Conservation (phyloP, 2,888 invertebrate species). For the Dynastes maya region DNA sequence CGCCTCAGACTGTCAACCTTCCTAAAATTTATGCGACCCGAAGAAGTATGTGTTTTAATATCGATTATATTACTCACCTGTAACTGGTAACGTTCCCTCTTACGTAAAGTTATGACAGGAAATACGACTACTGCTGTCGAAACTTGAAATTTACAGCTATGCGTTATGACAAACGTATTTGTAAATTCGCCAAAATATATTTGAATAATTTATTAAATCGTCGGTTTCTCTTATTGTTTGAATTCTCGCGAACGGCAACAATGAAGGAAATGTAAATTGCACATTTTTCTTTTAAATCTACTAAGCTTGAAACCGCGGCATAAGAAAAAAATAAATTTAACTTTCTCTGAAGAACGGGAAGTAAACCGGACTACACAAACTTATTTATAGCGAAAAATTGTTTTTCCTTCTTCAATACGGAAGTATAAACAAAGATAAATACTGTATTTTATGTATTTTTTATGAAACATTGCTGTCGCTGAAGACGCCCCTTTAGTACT, state of each 20-base stretch:
- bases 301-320: neutral
- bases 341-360: conserved; percentile 2
- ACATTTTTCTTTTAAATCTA: conserved; percentile 34
- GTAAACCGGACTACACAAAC: conserved; percentile 6
- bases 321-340: conserved; percentile 36
- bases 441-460: conserved; percentile 1
- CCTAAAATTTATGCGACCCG: conserved; percentile 7
- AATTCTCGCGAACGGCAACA: conserved; percentile 15
- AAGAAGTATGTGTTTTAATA: neutral
- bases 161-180: neutral
- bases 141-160: neutral
- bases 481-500: conserved; percentile 2
- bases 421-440: neutral
- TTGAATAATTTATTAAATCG: conserved; percentile 23
- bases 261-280: conserved; percentile 18
- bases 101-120: neutral
- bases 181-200: conserved; percentile 21
- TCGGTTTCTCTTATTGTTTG: conserved; percentile 6
- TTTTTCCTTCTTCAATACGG: conserved; percentile 13
- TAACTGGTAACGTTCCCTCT: conserved; percentile 4
- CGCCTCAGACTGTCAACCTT: neutral
- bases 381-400: conserved; percentile 31
- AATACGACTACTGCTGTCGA: neutral
- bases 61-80: conserved; percentile 12
- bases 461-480: conserved; percentile 15